These are phyloP conservation scores for Rhamphomyia laevipes DNA, from an alignment of 2,888 invertebrate species.

Conservation along the genomic window DNA sequence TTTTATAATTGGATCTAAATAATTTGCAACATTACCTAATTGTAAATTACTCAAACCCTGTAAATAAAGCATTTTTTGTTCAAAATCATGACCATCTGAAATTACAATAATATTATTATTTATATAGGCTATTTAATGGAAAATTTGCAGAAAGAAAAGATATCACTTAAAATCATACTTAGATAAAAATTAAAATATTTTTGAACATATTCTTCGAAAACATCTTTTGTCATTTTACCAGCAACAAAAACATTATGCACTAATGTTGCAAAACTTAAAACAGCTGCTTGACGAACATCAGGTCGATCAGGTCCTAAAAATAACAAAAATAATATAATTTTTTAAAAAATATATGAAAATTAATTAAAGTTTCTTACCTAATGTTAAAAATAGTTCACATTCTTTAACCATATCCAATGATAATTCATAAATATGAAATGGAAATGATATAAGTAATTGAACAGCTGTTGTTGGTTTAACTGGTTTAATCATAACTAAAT, in stretches of 20 bases:
- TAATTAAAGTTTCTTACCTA: slow-evolving; percentile 23
- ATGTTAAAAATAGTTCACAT: slow-evolving; percentile 42
- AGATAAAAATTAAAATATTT: slow-evolving; percentile 59
- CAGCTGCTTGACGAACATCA: slow-evolving; percentile 54
- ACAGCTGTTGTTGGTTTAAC: slow-evolving; percentile 53
- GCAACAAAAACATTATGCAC: slow-evolving; percentile 48
- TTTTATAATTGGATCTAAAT: slow-evolving; percentile 42
- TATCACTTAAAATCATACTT: slow-evolving; percentile 37
- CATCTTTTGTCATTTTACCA: slow-evolving; percentile 46
- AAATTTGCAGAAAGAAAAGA: background rate
- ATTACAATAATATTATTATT: slow-evolving; percentile 3
- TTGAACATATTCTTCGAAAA: slow-evolving; percentile 57
- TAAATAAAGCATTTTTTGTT: slow-evolving; percentile 57
- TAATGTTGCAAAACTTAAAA: slow-evolving; percentile 56
- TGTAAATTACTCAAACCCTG: slow-evolving; percentile 58
- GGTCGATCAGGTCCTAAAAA: slow-evolving; percentile 30
- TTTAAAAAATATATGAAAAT: background rate
- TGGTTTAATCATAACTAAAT: slow-evolving; percentile 48
- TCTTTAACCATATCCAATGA: slow-evolving; percentile 42
- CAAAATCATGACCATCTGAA: slow-evolving; percentile 51
- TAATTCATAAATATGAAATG: slow-evolving; percentile 54
- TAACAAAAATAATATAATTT: background rate
- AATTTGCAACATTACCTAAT: slow-evolving; percentile 43
- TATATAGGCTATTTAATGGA: background rate
- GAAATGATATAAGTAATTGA: slow-evolving; percentile 53